These are phyloP conservation scores for Sinodicranocentrus sp. DNA, from an alignment of 2,888 invertebrate genomes.

Conservation along the genomic window DNA sequence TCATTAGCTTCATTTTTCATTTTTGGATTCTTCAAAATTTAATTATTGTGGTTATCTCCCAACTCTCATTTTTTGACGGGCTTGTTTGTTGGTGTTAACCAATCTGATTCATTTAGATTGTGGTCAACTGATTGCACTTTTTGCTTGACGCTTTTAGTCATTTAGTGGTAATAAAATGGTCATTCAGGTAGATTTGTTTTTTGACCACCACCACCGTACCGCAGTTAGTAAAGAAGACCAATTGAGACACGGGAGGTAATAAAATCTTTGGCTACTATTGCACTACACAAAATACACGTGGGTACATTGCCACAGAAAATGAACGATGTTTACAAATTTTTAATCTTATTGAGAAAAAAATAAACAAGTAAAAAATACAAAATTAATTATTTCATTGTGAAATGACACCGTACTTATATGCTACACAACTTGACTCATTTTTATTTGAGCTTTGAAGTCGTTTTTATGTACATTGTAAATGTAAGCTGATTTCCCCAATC, in stretches of 20 bases:
- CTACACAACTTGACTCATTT: not conserved
- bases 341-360: constrained; percentile 6
- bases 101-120: not conserved
- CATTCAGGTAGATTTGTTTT: not conserved
- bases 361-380: constrained; percentile 34
- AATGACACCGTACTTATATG: no score
- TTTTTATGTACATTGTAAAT: not conserved
- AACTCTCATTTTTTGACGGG: not conserved
- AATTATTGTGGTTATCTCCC: not conserved
- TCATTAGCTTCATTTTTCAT: constrained; percentile 13
- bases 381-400: constrained; percentile 32
- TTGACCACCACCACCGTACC: not conserved
- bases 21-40: constrained; percentile 5
- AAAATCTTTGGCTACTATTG: not conserved
- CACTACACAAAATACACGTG: not conserved
- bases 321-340: not conserved
- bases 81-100: not conserved
- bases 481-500: constrained; percentile 26
- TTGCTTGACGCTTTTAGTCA: not conserved
- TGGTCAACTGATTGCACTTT: not conserved
- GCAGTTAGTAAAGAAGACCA: not conserved
- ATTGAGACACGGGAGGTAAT: not conserved
- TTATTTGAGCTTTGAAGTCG: not conserved
- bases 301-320: not conserved
- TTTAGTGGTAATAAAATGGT: not conserved